Percentiles rank a stretch among this genome's conserved stretches.
phyloP scores from a whole-genome alignment of 1,140 invertebrate species.

The Drosophila micromelanica region DNA sequence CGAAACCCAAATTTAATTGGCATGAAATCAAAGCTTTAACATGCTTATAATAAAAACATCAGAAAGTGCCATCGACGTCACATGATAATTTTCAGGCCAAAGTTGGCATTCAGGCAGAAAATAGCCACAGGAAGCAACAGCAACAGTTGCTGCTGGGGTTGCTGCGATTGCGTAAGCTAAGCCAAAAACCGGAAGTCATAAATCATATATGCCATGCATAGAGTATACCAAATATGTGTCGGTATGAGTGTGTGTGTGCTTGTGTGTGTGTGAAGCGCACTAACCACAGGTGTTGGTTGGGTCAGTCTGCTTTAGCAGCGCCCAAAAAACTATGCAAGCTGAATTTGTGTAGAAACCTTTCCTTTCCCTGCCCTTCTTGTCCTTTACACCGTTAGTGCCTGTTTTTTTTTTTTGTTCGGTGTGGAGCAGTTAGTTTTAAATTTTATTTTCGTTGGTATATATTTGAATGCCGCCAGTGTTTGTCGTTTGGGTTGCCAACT shows the following conservation, averaged over 20 bases:
- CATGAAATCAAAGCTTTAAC: slow-evolving; percentile 42
- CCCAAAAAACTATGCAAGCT: slow-evolving; percentile 46
- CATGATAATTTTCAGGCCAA: slow-evolving; percentile 35
- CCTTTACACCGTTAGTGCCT: neutral
- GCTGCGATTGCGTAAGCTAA: slow-evolving; percentile 30
- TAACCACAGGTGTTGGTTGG: slow-evolving; percentile 66
- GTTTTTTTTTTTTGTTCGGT: slow-evolving; percentile 30
- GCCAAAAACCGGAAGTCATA: slow-evolving; percentile 66
- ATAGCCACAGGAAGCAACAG: slow-evolving; percentile 18
- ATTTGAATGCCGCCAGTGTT: slow-evolving; percentile 71
- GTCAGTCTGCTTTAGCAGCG: slow-evolving; percentile 39
- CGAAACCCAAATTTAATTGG: slow-evolving; percentile 35
- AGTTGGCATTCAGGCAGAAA: slow-evolving; percentile 9
- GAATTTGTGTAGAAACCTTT: slow-evolving; percentile 34
- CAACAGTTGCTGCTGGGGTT: slow-evolving; percentile 16
- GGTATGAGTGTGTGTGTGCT: slow-evolving; percentile 6
- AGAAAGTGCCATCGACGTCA: slow-evolving; percentile 1
- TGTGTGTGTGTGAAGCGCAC: slow-evolving; percentile 41
- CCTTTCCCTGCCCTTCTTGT: neutral
- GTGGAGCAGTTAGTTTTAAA: slow-evolving; percentile 62
- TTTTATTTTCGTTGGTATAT: slow-evolving; percentile 68
- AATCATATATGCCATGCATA: slow-evolving; percentile 59
- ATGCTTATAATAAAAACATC: slow-evolving; percentile 4
- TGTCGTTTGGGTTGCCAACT: slow-evolving; percentile 61
- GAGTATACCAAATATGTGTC: slow-evolving; percentile 5